Conservation (phyloP, 1,140 invertebrate genomes). For the Babylonia areolata region DNA sequence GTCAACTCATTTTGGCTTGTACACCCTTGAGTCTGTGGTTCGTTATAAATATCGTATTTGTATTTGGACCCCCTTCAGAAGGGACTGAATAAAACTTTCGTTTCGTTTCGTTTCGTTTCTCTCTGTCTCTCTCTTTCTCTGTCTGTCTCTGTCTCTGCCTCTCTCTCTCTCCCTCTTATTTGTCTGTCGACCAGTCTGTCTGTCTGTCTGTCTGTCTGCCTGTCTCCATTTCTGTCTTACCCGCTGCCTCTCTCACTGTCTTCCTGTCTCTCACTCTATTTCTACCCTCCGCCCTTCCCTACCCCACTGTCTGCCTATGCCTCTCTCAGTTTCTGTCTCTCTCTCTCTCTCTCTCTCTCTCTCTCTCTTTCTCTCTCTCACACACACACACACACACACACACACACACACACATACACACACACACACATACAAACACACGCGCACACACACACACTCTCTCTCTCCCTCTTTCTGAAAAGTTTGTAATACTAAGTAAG, state of each 20-base stretch:
- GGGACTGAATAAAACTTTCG: too few species aligned
- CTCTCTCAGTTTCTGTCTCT: background rate
- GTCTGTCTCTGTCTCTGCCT: background rate
- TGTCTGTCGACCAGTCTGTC: conserved; percentile 30
- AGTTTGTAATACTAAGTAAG: too few species aligned
- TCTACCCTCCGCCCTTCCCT: conserved; percentile 1
- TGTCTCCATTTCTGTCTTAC: background rate
- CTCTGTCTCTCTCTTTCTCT: conserved; percentile 29
- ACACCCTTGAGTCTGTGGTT: too few species aligned
- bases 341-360: background rate
- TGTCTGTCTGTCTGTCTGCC: conserved; percentile 23
- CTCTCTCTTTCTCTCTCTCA: background rate
- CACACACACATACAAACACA: too few species aligned
- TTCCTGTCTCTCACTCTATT: conserved; percentile 12
- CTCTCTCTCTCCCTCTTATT: background rate
- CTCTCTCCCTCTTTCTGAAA: too few species aligned
- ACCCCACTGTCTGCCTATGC: background rate
- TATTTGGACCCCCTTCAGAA: too few species aligned
- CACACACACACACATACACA: too few species aligned
- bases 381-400: too few species aligned
- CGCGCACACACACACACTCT: too few species aligned
- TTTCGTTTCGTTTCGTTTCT: too few species aligned
- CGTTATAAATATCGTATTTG: too few species aligned
- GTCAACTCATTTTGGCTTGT: too few species aligned
- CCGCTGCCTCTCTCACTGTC: conserved; percentile 10